These are phyloP conservation scores for Caenorhabditis wallacei DNA, from an alignment of 2,888 invertebrate species.

Conservation along the genomic window DNA sequence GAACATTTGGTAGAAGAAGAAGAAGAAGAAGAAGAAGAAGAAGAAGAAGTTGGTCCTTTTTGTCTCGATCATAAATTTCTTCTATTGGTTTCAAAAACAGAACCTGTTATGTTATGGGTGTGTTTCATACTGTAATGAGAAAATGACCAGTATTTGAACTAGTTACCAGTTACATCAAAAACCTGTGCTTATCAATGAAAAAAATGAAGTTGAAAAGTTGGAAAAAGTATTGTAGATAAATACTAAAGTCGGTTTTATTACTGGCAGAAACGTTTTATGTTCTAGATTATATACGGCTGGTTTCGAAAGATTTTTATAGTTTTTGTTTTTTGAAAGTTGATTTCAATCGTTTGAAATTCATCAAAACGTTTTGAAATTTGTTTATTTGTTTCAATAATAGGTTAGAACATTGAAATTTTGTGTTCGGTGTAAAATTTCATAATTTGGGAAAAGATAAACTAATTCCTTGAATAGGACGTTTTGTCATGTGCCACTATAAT, in stretches of 20 bases:
- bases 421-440: too few species aligned
- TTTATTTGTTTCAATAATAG: background rate
- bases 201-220: background rate
- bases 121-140: conserved; percentile 41
- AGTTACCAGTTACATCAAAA: conserved; percentile 39
- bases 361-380: background rate
- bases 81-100: conserved; percentile 7
- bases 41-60: background rate
- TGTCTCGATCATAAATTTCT: conserved; percentile 27
- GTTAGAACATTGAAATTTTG: too few species aligned
- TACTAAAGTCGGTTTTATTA: conserved; percentile 5
- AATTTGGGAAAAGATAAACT: too few species aligned
- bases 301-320: background rate
- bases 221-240: conserved; percentile 20
- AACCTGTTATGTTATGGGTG: conserved; percentile 38
- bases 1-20: conserved; percentile 11
- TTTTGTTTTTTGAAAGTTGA: background rate
- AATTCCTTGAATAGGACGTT: too few species aligned
- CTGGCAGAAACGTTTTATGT: background rate
- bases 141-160: conserved; percentile 34
- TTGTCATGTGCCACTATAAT: too few species aligned
- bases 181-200: conserved; percentile 42
- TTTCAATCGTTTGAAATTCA: background rate
- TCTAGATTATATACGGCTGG: background rate
- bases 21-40: too few species aligned